Evolutionary conservation across 2,113 vertebrate genomes (phyloP), one percentile per base, ranked within the genome.

Genomic region (Scatophagus argus): DNA sequence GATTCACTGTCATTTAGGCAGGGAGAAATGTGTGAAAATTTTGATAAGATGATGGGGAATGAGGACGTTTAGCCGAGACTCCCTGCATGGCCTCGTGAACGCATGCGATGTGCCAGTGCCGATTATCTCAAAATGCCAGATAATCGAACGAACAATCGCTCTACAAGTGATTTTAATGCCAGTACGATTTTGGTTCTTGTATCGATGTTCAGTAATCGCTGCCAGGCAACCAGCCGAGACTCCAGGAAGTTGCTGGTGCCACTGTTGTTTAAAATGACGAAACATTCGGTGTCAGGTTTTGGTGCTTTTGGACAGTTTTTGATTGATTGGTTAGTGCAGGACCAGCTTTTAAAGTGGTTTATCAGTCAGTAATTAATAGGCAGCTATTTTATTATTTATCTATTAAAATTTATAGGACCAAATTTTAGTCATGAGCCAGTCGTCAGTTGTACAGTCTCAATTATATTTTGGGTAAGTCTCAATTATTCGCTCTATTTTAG

Each of bases 401-500:
- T 11, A 29, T 54, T 34, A 14, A 5, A 23, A 46, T 61, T 6
- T 55, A n/a, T 27, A 54, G 29, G 54, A 59, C 56, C 16, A 43
- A 34, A 29, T 76, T 56, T 62, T 52, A 43, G 21, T 43, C 58
- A 71, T 52, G 61, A 67, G 59, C 49, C 27, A 6, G 1, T 79
- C 56, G 51, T 68, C 19, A 73, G 44, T 69, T 10, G 27, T 67
- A 65, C 34, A 55, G 54, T 82, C 77, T 73, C 36, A 49, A 46
- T 73, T 65, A 72, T 77, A 63, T 76, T 56, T 67, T 41, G 36
- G 60, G 21, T 29, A 58, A 44, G 65, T 83, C 58, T 83, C 74
- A 71, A 75, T 85, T 73, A 75, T 59, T 79, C 76, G 70, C 79
- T 89, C 76, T 54, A 39, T 79, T 52, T 77, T 79, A 68, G 54